Base-by-base conservation (phyloP, 2,888 invertebrate genomes). In the Amaurobius ferox region DNA sequence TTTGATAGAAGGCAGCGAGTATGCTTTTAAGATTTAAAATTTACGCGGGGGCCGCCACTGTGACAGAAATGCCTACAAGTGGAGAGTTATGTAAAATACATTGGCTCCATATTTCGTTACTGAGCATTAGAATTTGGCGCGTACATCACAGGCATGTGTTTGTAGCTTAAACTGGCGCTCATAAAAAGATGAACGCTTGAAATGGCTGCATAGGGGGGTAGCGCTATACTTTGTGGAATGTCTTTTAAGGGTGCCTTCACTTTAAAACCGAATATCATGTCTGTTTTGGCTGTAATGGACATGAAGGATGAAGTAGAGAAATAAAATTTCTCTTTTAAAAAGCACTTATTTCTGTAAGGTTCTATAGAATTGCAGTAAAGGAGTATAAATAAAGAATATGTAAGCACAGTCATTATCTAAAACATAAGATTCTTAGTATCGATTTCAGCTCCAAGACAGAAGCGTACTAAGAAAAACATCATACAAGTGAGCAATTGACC, bases 21-120 rank as follows among this genome's bases (percentile, higher is more conserved):
- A 81, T 76, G 81, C 81, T 77, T 77, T 77, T 72, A 72, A 76
- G 83, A 85, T 85, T 77, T 85, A 85, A 85, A 85, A 85, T 85
- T 85, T 85, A 85, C 83, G n/a, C n/a, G 62, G 30, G 23, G 28
- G 55, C 26, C 67, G 62, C 70, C 30, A 61, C 62, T 73, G 64
- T 83, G 76, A 83, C 81, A 76, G 76, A 40, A 68, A 39, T 40
- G 68, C 67, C 67, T 66, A 67, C 67, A 67, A 61, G 44, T 23
- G 32, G 23, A 68, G 78, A 44, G 71, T 64, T 80, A 80, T 80
- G 80, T 67, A 81, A 81, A 81, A 81, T 81, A 70, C 70, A 70
- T 70, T 32, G 61, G 55, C 28, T 28, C 5, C 40, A 28, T 11
- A 35, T 29, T 77, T 55, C 7, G 67, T 55, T 55, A 55, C 23